Base-by-base conservation (phyloP, 2,888 invertebrate genomes). In the Drosophila antonietae region DNA sequence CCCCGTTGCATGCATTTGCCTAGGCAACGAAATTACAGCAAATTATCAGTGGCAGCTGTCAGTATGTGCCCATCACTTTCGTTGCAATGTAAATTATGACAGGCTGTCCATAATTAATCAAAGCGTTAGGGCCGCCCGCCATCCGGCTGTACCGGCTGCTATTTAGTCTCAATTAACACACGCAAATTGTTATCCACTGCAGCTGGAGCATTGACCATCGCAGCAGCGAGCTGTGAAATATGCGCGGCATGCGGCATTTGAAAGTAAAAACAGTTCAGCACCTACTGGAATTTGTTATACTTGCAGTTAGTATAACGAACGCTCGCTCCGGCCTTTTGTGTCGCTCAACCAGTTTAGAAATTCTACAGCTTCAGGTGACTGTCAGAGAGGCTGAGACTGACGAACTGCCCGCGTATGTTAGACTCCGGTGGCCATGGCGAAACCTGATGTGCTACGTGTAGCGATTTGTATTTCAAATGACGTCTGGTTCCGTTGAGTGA, bases 41-140 rank as follows among this genome's bases (percentile, higher is more conserved):
- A 83, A 79, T 75, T 81, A 77, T 75, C 69, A 81, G 64, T 31
- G 62, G 39, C 56, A 56, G 57, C 64, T 71, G 75, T 73, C 80
- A 61, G 69, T 59, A 62, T 49, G 51, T 44, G 31, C 23, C 59
- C 43, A 55, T 56, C 64, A 51, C 51, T 63, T 59, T 37, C 64
- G 65, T 18, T 73, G 70, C 73, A 67, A 75, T 81, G 85, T 80
- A 87, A 90, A 90, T 89, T 90, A 83, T 90, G 89, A 85, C 90
- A 73, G 83, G 41, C 78, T 75, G 68, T 76, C 73, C 76, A 89
- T 90, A 90, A 89, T 89, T 89, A 90, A 90, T 90, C 89, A 89
- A 89, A 90, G 88, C 76, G 57, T 61, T 75, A 78, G 81, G 87
- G 84, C 88, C 88, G 88, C 63, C 80, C 15, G 2, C 2, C 6